Evolutionary conservation across 2,113 vertebrate species (phyloP).

Genomic region (Pheucticus melanocephalus): DNA sequence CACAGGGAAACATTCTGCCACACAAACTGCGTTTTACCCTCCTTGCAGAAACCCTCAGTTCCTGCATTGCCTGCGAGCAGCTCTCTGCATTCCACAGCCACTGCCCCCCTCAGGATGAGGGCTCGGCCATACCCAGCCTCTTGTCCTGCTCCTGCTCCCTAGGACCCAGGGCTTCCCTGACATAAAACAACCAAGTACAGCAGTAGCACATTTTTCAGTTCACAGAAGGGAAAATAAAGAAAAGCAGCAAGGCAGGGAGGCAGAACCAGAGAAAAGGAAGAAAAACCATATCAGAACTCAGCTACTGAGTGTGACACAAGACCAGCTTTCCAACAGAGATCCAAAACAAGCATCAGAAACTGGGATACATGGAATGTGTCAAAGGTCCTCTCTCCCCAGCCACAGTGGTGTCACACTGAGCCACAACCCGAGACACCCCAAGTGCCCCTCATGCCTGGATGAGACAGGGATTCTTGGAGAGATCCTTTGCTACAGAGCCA

Average conservation of each 20-base stretch:
- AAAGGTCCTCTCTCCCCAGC: neutral
- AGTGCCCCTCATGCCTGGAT: accelerated
- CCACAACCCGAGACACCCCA: neutral
- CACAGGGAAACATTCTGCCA: no score
- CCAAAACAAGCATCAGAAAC: neutral
- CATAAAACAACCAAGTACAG: neutral
- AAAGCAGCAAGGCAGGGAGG: neutral
- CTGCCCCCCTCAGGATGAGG: no score
- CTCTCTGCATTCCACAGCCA: neutral
- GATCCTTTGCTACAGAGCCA: neutral
- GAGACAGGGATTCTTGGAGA: accelerated
- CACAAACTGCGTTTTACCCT: neutral
- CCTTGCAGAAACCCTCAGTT: neutral
- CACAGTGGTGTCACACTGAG: accelerated
- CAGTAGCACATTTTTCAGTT: neutral
- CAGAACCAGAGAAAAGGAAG: neutral
- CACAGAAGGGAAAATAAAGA: neutral
- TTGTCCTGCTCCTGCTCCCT: neutral
- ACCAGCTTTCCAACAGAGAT: neutral
- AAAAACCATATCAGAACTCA: neutral
- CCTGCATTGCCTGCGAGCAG: accelerated
- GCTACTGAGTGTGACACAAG: accelerated
- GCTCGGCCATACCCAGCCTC: neutral
- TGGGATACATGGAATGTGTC: accelerated
- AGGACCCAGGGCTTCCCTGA: neutral